Conservation (phyloP, 2,113 vertebrate species). For the Cavia porcellus region DNA sequence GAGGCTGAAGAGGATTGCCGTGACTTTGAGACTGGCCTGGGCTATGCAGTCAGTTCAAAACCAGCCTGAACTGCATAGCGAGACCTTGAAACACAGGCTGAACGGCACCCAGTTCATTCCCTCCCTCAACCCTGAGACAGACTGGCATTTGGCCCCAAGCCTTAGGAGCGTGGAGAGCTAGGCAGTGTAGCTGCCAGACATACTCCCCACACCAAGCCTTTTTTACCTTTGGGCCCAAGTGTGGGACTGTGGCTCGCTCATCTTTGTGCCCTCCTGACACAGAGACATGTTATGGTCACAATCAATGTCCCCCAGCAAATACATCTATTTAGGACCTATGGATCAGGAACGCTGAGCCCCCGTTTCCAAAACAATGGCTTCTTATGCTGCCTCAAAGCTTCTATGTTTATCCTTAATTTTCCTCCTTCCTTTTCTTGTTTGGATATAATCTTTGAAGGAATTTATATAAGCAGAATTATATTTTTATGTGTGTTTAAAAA, state of each 20-base stretch:
- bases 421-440: not conserved
- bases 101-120: not conserved
- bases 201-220: not conserved
- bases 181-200: not conserved
- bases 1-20: too few relatives aligned
- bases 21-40: not conserved
- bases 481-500: not conserved
- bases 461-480: not conserved
- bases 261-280: not conserved
- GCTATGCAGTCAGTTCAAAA: not conserved
- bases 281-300: not conserved
- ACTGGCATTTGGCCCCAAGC: too few relatives aligned
- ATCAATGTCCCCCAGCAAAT: not conserved
- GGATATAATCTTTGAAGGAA: not conserved
- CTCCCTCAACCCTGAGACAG: fast-evolving
- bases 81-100: not conserved
- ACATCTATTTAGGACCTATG: fast-evolving
- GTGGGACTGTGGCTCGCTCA: not conserved
- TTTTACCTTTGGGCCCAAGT: not conserved
- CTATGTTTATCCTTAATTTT: not conserved
- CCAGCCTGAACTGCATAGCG: not conserved
- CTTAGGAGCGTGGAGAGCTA: not conserved
- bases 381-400: not conserved
- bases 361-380: not conserved
- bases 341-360: fast-evolving